phyloP scores from a whole-genome alignment of 2,113 vertebrate genomes.

The Mellivora capensis region DNA sequence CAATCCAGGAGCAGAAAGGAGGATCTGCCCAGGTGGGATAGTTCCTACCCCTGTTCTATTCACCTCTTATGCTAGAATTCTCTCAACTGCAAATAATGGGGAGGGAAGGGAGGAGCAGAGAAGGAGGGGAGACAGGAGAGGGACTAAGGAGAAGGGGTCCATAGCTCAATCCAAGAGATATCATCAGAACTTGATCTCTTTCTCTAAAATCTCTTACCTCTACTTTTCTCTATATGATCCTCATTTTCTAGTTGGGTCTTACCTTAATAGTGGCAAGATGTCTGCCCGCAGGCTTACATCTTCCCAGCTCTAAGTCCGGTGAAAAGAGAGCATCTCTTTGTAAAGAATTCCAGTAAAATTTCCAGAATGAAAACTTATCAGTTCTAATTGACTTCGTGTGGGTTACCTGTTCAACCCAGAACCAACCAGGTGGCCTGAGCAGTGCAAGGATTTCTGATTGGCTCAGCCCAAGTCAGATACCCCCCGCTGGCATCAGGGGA shows the following conservation, averaged over 20 bases:
- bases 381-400: background rate
- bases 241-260: background rate
- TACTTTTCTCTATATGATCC: background rate
- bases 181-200: background rate
- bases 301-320: background rate
- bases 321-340: background rate
- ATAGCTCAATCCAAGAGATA: background rate
- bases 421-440: background rate
- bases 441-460: background rate
- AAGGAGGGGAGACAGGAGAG: no score
- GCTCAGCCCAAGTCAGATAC: background rate
- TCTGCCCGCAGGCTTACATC: background rate
- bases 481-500: background rate
- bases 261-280: background rate
- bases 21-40: no score
- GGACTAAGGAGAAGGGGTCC: background rate
- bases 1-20: background rate
- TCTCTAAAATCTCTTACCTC: background rate
- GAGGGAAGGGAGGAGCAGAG: fast-evolving
- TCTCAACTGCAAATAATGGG: background rate
- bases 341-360: background rate
- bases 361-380: background rate
- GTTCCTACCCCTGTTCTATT: background rate
- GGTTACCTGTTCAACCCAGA: background rate
- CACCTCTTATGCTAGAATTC: background rate